A percentile compares a stretch with the other conserved stretches of the same genome.
phyloP scores from a whole-genome alignment of 2,113 vertebrate species.

The Notiomystis cincta region DNA sequence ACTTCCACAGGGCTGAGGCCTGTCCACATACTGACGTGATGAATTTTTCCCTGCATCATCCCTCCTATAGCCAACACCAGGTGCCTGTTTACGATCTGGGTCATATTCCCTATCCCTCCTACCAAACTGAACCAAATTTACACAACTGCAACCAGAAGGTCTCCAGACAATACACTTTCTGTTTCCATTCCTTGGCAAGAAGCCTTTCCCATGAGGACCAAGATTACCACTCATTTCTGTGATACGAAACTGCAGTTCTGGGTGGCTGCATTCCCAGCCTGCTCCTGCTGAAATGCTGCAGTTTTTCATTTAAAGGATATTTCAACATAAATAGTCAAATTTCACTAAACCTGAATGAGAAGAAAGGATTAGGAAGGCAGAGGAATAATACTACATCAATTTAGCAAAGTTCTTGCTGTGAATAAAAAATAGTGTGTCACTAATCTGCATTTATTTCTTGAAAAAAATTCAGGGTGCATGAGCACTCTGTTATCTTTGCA shows the following conservation, averaged over 20 bases:
- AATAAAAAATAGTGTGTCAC: slow-evolving; percentile 13
- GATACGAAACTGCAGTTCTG: background rate
- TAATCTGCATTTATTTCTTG: slow-evolving; percentile 16
- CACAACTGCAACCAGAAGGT: background rate
- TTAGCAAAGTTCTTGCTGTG: background rate
- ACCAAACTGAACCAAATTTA: background rate
- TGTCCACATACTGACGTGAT: background rate
- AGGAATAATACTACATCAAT: slow-evolving; percentile 26
- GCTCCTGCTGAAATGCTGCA: background rate
- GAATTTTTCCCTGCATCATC: background rate
- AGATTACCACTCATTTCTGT: background rate
- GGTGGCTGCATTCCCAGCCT: background rate
- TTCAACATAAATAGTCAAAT: background rate
- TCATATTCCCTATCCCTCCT: background rate
- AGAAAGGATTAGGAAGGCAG: slow-evolving; percentile 13
- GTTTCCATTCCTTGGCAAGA: background rate
- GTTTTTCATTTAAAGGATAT: background rate
- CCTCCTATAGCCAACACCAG: background rate
- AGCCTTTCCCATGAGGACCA: background rate
- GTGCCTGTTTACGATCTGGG: background rate
- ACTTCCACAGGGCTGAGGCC: background rate
- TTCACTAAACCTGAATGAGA: background rate
- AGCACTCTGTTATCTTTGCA: slow-evolving; percentile 24
- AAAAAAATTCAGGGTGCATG: slow-evolving; percentile 1
- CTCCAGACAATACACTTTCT: background rate